These are phyloP conservation scores for Oryzaephilus surinamensis DNA, from an alignment of 1,140 invertebrate species.

Conservation along the genomic window DNA sequence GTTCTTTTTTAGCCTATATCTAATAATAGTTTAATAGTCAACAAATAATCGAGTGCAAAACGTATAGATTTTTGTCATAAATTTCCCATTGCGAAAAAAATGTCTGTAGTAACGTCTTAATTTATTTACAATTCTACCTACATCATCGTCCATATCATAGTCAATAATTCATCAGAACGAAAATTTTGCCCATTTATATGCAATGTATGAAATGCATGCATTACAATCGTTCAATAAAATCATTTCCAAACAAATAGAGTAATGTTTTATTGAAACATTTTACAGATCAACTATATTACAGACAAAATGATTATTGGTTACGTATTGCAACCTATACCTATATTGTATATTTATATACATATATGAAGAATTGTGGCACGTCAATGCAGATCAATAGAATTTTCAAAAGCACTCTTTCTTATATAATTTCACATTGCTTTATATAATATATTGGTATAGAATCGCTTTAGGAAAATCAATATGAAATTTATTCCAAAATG, in stretches of 20 bases:
- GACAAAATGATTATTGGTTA: constrained; percentile 26
- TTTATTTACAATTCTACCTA: constrained; percentile 21
- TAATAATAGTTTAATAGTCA: too few species aligned
- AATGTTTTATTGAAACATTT: background rate
- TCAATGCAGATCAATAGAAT: constrained; percentile 11
- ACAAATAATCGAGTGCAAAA: too few species aligned
- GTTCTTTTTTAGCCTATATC: background rate
- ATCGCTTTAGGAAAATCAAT: constrained; percentile 7
- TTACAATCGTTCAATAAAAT: constrained; percentile 1
- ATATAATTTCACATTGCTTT: too few species aligned
- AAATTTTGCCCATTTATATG: constrained; percentile 14
- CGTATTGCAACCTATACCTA: constrained; percentile 14
- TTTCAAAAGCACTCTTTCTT: too few species aligned
- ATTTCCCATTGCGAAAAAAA: background rate
- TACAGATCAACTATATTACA: constrained; percentile 11
- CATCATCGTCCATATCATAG: constrained; percentile 13
- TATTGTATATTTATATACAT: too few species aligned
- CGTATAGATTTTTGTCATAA: too few species aligned
- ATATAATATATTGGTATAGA: too few species aligned
- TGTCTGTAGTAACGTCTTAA: constrained; percentile 18
- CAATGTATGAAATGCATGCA: constrained; percentile 7
- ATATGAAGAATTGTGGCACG: constrained; percentile 19
- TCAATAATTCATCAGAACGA: too few species aligned
- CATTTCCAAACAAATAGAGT: background rate
- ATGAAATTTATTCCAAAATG: constrained; percentile 8